Base-by-base conservation (phyloP, 2,888 invertebrate species). In the Nineta flava region DNA sequence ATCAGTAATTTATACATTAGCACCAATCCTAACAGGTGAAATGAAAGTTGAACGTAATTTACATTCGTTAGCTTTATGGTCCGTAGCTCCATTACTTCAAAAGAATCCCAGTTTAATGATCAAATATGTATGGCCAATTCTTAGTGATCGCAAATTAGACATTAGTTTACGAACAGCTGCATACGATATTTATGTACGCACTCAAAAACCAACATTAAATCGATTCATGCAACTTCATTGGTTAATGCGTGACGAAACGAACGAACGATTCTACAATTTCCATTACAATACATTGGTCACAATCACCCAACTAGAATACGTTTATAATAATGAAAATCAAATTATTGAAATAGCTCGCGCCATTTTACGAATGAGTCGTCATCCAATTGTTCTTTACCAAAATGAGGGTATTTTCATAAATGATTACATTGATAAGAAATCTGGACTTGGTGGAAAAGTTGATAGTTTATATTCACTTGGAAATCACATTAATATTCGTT, bases 71-170 rank as follows among this genome's bases (percentile, higher is more conserved):
- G 68, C 71, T 9, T 63, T 72, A 51, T 65, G 65, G 63, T 65
- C 65, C 1, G 58, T 67, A 3, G 57, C 59, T 43, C 58, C 64
- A 5, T 60, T 62, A 2, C 53, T 63, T 12, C 40, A 46, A 13
- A 48, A 55, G 3, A 57, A 63, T 49, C 55, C 56, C 21, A 54
- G 62, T 9, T 53, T 57, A 31, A 57, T 59, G 1, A 60, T 61
- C 45, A 59, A 67, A 50, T 54, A 70, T 7, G 65, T 67, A 44
- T 71, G 70, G 72, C 73, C 73, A 1, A 60, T 73, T 46, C 58
- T 74, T 43, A 57, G 61, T 2, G 63, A 73, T 53, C 56, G 55
- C n/a, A 57, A 58, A 1, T 60, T 68, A 53, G 61, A 66, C n/a
- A 53, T 68, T 7, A 62, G 67, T 49, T 51, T 72, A 38, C 60